These are phyloP conservation scores for Lordiphosa collinella DNA, from an alignment of 1,140 invertebrate genomes.

Conservation along the genomic window DNA sequence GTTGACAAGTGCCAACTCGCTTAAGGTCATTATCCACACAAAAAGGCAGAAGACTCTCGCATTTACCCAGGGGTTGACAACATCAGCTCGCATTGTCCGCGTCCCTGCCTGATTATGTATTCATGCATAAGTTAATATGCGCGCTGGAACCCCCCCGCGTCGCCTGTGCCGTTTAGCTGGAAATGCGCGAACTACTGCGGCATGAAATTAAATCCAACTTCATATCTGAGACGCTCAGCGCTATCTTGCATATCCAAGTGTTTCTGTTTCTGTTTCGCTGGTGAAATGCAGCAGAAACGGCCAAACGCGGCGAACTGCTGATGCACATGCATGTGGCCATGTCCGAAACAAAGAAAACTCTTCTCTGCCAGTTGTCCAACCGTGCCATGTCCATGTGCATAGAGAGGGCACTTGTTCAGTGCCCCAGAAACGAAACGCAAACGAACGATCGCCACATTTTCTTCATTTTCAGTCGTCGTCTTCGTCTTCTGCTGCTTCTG, in stretches of 20 bases:
- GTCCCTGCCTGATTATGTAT: conserved; percentile 60
- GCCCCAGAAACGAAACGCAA: conserved; percentile 67
- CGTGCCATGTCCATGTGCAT: conserved; percentile 70
- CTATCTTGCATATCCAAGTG: conserved; percentile 78
- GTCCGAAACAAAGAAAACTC: conserved; percentile 71
- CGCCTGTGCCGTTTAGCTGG: conserved; percentile 62
- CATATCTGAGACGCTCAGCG: conserved; percentile 36
- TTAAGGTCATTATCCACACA: conserved; percentile 51
- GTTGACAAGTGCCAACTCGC: conserved; percentile 32
- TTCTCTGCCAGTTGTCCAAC: conserved; percentile 66
- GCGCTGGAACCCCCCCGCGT: background rate
- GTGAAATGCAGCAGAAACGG: conserved; percentile 40
- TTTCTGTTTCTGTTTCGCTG: conserved; percentile 6
- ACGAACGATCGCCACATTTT: conserved; percentile 69
- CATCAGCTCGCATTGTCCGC: conserved; percentile 36
- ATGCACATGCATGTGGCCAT: conserved; percentile 70
- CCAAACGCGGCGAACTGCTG: background rate
- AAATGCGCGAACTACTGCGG: conserved; percentile 78
- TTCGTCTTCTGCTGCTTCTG: conserved; percentile 13
- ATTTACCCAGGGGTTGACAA: conserved; percentile 55
- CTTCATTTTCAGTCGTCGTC: conserved; percentile 53
- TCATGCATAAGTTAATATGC: conserved; percentile 67
- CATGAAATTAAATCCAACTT: conserved; percentile 78
- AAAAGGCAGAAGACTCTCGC: conserved; percentile 15
- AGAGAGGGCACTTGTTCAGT: conserved; percentile 75